phyloP scores from a whole-genome alignment of 2,888 invertebrate genomes.

The Eurois occulta region DNA sequence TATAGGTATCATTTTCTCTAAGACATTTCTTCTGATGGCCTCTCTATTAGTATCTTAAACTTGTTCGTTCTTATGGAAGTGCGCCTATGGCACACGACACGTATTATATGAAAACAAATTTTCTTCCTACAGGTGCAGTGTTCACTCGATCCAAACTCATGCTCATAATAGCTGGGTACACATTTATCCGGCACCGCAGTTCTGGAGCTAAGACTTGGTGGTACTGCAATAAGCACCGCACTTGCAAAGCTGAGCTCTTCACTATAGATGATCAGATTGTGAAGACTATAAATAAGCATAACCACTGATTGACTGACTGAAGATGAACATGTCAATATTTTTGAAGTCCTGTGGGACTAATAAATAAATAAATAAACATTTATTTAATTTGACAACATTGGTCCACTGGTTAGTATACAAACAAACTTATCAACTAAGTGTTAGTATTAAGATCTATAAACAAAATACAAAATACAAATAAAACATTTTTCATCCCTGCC shows the following conservation, averaged over 20 bases:
- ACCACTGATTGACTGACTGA: not conserved
- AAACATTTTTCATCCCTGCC: no score
- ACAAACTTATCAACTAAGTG: no score
- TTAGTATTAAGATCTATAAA: no score
- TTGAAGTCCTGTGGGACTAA: not conserved
- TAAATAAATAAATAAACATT: no score
- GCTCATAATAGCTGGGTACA: slow-evolving; percentile 21
- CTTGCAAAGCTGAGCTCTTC: not conserved
- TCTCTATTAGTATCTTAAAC: no score
- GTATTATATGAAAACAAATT: not conserved
- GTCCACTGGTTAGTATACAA: no score
- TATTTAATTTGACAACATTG: no score
- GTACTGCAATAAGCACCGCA: not conserved
- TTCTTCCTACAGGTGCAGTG: slow-evolving; percentile 5
- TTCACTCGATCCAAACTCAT: slow-evolving; percentile 1
- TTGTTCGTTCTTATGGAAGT: no score
- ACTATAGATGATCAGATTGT: not conserved
- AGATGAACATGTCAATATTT: not conserved
- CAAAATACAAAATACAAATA: no score
- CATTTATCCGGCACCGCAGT: slow-evolving; percentile 25
- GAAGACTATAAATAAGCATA: not conserved
- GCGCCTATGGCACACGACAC: not conserved
- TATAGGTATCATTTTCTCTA: not conserved
- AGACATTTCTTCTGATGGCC: not conserved
- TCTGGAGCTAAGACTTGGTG: not conserved